phyloP scores from a whole-genome alignment of 2,888 invertebrate genomes.

The Brachyopa scutellaris region DNA sequence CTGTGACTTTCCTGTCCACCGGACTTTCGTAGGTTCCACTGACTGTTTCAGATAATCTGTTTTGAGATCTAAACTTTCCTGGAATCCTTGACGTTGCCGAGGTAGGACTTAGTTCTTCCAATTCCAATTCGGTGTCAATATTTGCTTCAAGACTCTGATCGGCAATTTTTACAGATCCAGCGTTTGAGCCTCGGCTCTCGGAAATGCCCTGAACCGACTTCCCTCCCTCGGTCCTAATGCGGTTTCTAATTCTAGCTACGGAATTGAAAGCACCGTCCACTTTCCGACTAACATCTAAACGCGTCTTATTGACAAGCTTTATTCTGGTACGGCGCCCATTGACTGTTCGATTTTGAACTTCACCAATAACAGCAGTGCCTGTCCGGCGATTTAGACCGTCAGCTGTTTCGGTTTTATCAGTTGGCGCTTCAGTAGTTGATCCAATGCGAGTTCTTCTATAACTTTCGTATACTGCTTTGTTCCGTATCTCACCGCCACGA shows the following conservation, averaged over 20 bases:
- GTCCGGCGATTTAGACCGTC: too few species aligned
- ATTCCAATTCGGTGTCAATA: slow-evolving; percentile 1
- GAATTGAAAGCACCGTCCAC: too few species aligned
- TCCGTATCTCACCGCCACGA: not conserved
- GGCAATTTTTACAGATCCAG: not conserved
- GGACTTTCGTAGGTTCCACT: not conserved
- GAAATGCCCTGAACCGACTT: too few species aligned
- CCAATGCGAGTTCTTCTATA: not conserved
- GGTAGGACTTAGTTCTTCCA: not conserved
- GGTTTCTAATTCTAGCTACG: too few species aligned
- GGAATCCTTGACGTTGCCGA: not conserved
- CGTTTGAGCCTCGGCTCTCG: too few species aligned
- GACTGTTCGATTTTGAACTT: too few species aligned
- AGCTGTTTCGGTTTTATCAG: too few species aligned
- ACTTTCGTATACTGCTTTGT: not conserved
- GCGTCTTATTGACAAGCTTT: too few species aligned
- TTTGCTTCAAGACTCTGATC: slow-evolving; percentile 10
- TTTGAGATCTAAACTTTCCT: not conserved
- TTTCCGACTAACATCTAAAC: too few species aligned
- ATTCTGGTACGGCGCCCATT: too few species aligned
- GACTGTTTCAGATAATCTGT: slow-evolving; percentile 14
- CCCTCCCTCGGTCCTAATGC: too few species aligned
- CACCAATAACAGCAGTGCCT: too few species aligned
- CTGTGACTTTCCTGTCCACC: not conserved
- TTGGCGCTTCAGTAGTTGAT: not conserved